Evolutionary conservation across 2,888 invertebrate species (phyloP), one percentile per base, ranked within the genome.

Genomic region (Nemoura dubitans): DNA sequence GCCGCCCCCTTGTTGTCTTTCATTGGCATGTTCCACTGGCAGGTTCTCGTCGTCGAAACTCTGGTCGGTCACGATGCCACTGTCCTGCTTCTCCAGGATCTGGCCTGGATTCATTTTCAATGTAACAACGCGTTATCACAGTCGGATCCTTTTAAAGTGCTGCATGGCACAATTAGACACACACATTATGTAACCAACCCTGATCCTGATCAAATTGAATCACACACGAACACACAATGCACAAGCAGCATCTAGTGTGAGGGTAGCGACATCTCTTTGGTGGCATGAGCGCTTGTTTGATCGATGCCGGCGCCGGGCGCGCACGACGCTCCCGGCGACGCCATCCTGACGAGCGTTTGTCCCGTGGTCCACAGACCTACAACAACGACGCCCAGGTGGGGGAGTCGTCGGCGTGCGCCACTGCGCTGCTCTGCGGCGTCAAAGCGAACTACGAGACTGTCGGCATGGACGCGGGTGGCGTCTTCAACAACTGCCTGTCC

Each of bases 351-450:
- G 21, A 59, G 59, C 59, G 16, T 1, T 10, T 59, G 10, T 59
- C 59, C 21, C 59, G 21, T 59, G 14, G 2, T 76, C 86, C 83
- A 0, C 89, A 92, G 92, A 92, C 92, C 0, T 92, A 92, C 89
- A 91, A 91, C 87, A 89, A 90, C 2, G 92, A 92, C 89, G 89
- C 90, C 1, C 92, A 92, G 88, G 91, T 91, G 0, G 90, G 92
- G 0, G 92, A 92, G 88, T 92, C 92, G 3, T 92, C 92, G 0
- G 91, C 90, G 0, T 92, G 92, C 10, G 92, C 91, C 6, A 92
- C 92, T 0, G 92, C 92, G 14, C 91, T 90, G 86, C 89, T 92
- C 76, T 90, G 90, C 83, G 92, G 92, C 6, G 91, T 92, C 7
- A 92, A 92, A 88, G 90, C 91, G 76, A 91, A 91, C 87, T 89